These are phyloP conservation scores for Hypomesus transpacificus DNA, from an alignment of 2,113 vertebrate genomes.

Conservation along the genomic window DNA sequence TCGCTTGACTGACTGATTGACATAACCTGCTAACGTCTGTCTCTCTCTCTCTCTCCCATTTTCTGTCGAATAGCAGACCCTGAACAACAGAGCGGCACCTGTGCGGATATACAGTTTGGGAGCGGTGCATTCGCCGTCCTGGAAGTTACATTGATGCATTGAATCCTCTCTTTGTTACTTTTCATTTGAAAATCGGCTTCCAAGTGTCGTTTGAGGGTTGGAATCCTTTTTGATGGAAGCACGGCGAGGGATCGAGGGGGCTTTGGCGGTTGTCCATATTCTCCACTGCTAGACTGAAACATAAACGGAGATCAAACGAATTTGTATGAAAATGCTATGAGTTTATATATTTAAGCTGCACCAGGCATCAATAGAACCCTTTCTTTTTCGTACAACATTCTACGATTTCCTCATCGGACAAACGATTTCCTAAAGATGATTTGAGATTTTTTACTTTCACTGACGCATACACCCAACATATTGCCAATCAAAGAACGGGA, in stretches of 20 bases:
- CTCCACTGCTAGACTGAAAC: slow-evolving; percentile 47
- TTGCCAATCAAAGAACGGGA: slow-evolving; percentile 43
- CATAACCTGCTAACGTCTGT: slow-evolving; percentile 81
- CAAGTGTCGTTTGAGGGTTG: slow-evolving; percentile 29
- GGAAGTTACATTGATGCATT: slow-evolving; percentile 30
- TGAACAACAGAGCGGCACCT: slow-evolving; percentile 47
- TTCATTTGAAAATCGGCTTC: slow-evolving; percentile 28
- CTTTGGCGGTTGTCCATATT: slow-evolving; percentile 61
- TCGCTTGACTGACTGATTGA: slow-evolving; percentile 79
- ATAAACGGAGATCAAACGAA: slow-evolving; percentile 48
- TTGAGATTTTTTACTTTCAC: slow-evolving; percentile 16
- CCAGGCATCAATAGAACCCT: not conserved
- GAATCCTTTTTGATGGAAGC: slow-evolving; percentile 40
- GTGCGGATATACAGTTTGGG: slow-evolving; percentile 51
- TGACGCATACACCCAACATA: slow-evolving; percentile 3
- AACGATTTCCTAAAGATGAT: slow-evolving; percentile 16
- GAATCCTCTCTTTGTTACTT: slow-evolving; percentile 31
- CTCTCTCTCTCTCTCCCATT: slow-evolving; percentile 71
- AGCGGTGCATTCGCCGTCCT: slow-evolving; percentile 9
- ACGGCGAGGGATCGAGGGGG: slow-evolving; percentile 69
- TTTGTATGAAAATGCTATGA: slow-evolving; percentile 46
- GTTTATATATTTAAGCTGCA: slow-evolving; percentile 23
- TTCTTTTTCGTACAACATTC: not conserved
- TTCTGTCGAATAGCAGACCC: slow-evolving; percentile 64
- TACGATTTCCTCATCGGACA: slow-evolving; percentile 24